These are phyloP conservation scores for Hyles lineata DNA, from an alignment of 2,888 invertebrate genomes.

Conservation along the genomic window DNA sequence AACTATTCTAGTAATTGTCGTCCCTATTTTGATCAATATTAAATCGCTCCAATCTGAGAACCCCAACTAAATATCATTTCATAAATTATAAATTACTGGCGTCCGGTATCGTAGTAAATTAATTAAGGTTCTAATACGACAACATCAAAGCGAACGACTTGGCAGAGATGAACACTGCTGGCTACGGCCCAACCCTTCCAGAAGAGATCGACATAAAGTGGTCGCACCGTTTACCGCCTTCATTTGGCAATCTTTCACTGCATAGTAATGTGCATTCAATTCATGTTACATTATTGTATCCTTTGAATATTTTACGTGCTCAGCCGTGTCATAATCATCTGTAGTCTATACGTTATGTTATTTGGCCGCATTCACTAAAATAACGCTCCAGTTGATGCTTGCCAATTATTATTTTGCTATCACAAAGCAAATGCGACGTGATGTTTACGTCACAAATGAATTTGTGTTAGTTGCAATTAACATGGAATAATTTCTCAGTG, in stretches of 20 bases:
- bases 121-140: slow-evolving; percentile 49
- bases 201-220: slow-evolving; percentile 58
- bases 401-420: slow-evolving; percentile 13
- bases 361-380: slow-evolving; percentile 5
- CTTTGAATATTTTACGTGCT: slow-evolving; percentile 21
- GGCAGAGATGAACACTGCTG: slow-evolving; percentile 57
- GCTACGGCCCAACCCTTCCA: slow-evolving; percentile 63
- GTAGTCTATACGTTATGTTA: neutral
- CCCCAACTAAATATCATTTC: slow-evolving; percentile 2
- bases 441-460: slow-evolving; percentile 13
- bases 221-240: slow-evolving; percentile 69
- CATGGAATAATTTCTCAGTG: slow-evolving; percentile 12
- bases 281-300: slow-evolving; percentile 40
- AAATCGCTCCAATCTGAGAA: neutral
- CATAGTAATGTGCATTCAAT: slow-evolving; percentile 66
- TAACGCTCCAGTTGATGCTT: neutral
- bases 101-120: slow-evolving; percentile 3
- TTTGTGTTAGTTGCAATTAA: slow-evolving; percentile 28
- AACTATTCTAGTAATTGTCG: no score
- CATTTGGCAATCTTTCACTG: slow-evolving; percentile 75
- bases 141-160: slow-evolving; percentile 60
- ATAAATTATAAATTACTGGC: slow-evolving; percentile 2
- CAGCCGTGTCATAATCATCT: neutral
- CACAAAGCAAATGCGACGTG: slow-evolving; percentile 4
- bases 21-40: neutral